phyloP scores from a whole-genome alignment of 2,113 vertebrate species.

The Bothrops jararaca region DNA sequence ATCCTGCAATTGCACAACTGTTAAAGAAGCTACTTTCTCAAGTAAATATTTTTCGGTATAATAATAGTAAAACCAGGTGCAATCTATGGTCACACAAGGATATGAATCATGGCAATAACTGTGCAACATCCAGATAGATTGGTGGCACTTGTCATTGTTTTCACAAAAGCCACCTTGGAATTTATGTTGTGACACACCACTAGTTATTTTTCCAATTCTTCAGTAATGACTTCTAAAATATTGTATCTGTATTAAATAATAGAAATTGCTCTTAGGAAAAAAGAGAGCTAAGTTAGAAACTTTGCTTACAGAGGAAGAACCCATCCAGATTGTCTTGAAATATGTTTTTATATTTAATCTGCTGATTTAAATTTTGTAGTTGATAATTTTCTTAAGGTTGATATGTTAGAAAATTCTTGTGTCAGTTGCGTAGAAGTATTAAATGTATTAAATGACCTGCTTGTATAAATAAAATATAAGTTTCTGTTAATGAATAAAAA shows the following conservation, averaged over 20 bases:
- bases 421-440: background rate
- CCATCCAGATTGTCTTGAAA: background rate
- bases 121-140: no score
- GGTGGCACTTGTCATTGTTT: background rate
- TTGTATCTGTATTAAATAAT: background rate
- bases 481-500: background rate
- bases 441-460: background rate
- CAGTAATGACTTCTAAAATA: background rate
- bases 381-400: background rate
- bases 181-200: background rate
- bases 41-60: conserved; percentile 63
- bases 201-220: background rate
- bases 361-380: background rate
- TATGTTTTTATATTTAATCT: background rate
- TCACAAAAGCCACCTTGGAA: background rate
- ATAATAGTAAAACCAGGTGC: background rate
- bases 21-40: conserved; percentile 96
- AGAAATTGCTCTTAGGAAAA: background rate
- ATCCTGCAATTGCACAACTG: conserved; percentile 90
- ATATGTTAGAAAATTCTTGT: background rate
- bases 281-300: background rate
- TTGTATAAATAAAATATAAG: background rate
- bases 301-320: background rate
- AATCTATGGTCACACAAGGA: background rate
- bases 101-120: background rate